A percentile compares a stretch with the other conserved stretches of the same genome.
Conservation (phyloP, 2,113 vertebrate species). For the Casuarius casuarius region DNA sequence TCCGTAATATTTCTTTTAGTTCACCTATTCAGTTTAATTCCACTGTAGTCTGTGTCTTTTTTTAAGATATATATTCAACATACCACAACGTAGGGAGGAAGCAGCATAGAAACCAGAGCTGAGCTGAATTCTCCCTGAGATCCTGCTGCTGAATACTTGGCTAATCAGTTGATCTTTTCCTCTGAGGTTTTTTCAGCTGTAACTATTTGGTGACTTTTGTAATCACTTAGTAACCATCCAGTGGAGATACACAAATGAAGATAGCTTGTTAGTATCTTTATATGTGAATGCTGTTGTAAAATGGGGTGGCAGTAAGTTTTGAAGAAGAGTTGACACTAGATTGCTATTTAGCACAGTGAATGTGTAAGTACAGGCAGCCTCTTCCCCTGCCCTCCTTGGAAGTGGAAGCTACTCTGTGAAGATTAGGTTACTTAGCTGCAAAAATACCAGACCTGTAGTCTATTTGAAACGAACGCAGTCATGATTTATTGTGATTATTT, state of each 20-base stretch:
- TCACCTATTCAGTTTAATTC: neutral
- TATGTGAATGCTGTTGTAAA: neutral
- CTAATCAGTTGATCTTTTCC: neutral
- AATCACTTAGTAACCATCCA: no score
- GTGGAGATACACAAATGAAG: neutral
- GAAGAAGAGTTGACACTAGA: neutral
- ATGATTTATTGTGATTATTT: neutral
- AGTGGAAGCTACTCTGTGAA: neutral
- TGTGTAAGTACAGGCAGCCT: no score
- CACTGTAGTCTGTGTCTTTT: neutral
- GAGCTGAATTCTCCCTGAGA: neutral
- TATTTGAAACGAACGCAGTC: neutral
- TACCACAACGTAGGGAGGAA: neutral
- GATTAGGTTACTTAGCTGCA: neutral
- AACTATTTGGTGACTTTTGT: no score
- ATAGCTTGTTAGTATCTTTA: neutral
- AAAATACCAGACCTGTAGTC: neutral
- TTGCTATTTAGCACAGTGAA: neutral
- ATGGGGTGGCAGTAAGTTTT: neutral
- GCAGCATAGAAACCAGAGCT: fast-evolving
- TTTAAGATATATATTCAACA: neutral
- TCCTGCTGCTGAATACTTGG: neutral
- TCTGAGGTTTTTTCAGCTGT: neutral
- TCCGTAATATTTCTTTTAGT: neutral
- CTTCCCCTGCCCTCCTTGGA: neutral